Percentiles rank a stretch among this genome's conserved stretches.
Conservation (phyloP, 2,113 vertebrate species). For the Lepus americanus region DNA sequence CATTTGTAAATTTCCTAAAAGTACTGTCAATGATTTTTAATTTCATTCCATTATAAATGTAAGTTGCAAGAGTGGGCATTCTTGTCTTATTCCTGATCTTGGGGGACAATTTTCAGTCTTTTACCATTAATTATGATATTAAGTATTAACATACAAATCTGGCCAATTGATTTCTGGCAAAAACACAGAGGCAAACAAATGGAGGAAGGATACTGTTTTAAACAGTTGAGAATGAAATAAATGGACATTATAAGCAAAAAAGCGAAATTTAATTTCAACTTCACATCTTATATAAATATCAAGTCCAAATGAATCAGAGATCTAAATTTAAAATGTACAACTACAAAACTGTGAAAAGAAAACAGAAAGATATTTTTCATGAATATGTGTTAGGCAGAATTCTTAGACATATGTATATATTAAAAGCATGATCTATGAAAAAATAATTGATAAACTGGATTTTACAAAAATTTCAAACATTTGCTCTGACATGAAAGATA, state of each 20-base stretch:
- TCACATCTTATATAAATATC: slow-evolving; percentile 48
- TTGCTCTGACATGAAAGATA: not conserved
- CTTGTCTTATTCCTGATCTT: not conserved
- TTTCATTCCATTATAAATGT: slow-evolving; percentile 43
- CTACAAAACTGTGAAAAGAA: slow-evolving; percentile 34
- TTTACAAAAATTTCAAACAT: slow-evolving; percentile 45
- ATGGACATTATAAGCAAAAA: slow-evolving; percentile 7
- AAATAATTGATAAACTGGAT: not conserved
- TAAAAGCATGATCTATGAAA: not conserved
- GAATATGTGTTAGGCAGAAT: slow-evolving; percentile 20
- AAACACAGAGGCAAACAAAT: slow-evolving; percentile 47
- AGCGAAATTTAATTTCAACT: slow-evolving; percentile 33
- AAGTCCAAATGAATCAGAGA: slow-evolving; percentile 58
- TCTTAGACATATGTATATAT: not conserved
- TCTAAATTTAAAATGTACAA: slow-evolving; percentile 45
- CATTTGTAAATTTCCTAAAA: slow-evolving; percentile 39
- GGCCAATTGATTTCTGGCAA: slow-evolving; percentile 47
- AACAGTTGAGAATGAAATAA: slow-evolving; percentile 34
- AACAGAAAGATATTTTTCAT: slow-evolving; percentile 32
- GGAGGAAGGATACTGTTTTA: slow-evolving; percentile 6
- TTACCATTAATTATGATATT: slow-evolving; percentile 53
- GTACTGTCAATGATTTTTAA: not conserved
- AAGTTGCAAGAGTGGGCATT: not conserved
- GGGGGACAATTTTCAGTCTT: slow-evolving; percentile 8
- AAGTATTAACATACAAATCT: slow-evolving; percentile 46